Evolutionary conservation across 92 coral and sea anemone genomes (phyloP).

Genomic region (Micromussa lordhowensis): DNA sequence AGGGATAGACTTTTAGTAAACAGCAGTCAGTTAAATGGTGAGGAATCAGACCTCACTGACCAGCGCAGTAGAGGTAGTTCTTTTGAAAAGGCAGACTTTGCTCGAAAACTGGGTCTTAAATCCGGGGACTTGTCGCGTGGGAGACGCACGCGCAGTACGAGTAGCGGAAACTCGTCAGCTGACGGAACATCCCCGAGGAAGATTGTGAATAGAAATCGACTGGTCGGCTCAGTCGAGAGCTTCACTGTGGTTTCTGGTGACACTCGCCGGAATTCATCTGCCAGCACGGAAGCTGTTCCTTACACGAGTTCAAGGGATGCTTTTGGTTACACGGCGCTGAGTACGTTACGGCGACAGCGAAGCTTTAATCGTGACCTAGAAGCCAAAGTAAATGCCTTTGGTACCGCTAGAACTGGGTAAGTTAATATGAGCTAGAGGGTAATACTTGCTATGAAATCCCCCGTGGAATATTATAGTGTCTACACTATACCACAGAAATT

Average conservation of each 20-base stretch:
- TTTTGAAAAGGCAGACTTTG: conserved; percentile 86
- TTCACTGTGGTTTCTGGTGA: conserved; percentile 82
- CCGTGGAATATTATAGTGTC: too few species aligned
- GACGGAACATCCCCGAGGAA: conserved; percentile 62
- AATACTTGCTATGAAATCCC: neutral
- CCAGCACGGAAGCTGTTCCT: conserved; percentile 60
- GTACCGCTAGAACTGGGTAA: conserved; percentile 39
- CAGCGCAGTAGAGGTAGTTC: conserved; percentile 79
- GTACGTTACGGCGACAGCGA: conserved; percentile 86
- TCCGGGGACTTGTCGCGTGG: conserved; percentile 77
- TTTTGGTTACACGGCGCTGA: conserved; percentile 94
- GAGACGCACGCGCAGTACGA: conserved; percentile 70
- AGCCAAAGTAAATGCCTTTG: conserved; percentile 62
- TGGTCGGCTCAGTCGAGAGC: conserved; percentile 69
- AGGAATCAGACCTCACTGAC: conserved; percentile 67
- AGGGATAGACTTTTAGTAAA: conserved; percentile 79
- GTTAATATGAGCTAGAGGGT: neutral
- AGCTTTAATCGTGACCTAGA: conserved; percentile 89
- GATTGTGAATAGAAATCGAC: conserved; percentile 74
- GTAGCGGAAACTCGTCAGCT: conserved; percentile 61
- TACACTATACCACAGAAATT: too few species aligned
- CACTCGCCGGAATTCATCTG: conserved; percentile 75
- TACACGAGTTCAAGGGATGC: conserved; percentile 90
- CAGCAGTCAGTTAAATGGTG: conserved; percentile 66
- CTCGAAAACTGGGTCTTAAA: conserved; percentile 79